Conservation (phyloP, 35 echinoderm and acorn worm genomes). For the Anneissia japonica region DNA sequence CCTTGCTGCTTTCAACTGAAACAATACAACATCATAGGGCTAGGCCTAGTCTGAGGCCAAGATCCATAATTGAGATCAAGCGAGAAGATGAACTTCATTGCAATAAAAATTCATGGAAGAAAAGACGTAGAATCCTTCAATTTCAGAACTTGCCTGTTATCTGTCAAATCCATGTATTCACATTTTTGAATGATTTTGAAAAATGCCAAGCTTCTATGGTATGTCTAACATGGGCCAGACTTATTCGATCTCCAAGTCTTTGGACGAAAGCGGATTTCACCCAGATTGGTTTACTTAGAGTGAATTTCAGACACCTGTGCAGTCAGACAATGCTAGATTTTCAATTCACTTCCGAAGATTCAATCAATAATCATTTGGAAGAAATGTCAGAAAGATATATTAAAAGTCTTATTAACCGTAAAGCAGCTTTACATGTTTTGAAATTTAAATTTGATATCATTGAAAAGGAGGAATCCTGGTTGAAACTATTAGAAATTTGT, state of each 20-base stretch:
- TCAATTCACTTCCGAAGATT: slow-evolving; percentile 10
- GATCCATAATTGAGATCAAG: too few species aligned
- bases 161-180: slow-evolving; percentile 65
- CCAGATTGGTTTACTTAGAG: slow-evolving; percentile 1
- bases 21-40: too few species aligned
- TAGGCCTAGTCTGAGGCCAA: too few species aligned
- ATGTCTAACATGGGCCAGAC: slow-evolving; percentile 51
- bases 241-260: slow-evolving; percentile 53
- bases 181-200: slow-evolving; percentile 48
- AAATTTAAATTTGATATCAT: slow-evolving; percentile 71
- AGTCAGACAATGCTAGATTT: not conserved
- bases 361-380: slow-evolving; percentile 27
- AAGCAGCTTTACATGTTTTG: slow-evolving; percentile 39
- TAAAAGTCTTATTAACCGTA: slow-evolving; percentile 44
- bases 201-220: slow-evolving; percentile 62
- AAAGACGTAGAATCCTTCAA: not conserved
- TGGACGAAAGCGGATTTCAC: slow-evolving; percentile 73
- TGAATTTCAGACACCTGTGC: not conserved
- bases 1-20: too few species aligned
- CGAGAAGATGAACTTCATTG: too few species aligned
- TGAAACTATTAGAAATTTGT: not conserved
- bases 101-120: too few species aligned
- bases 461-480: slow-evolving; percentile 65
- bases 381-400: slow-evolving; percentile 43
- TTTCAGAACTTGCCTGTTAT: slow-evolving; percentile 55